Evolutionary conservation across 2,797 vertebrate genomes (phyloP).

Genomic region (Poeciliopsis gracilis): DNA sequence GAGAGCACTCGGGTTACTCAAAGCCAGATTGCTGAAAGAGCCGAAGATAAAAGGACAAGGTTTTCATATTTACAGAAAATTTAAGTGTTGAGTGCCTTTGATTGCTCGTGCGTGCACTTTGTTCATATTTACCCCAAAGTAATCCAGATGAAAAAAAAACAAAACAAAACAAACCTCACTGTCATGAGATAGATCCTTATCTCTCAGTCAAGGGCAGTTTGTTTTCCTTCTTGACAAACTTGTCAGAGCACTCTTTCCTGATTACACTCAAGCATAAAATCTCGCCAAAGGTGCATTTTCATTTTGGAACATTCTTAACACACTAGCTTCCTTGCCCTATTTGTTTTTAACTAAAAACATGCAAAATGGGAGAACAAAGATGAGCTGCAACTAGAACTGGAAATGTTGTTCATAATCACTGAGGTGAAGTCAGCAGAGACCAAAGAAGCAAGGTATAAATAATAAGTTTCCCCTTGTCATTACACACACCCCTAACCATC

Average conservation of each 20-base stretch:
- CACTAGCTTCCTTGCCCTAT: constrained; percentile 32
- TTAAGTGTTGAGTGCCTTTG: constrained; percentile 32
- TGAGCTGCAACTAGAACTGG: constrained; percentile 18
- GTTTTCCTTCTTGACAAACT: constrained; percentile 42
- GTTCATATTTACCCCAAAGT: constrained; percentile 21
- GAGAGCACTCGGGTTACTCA: constrained; percentile 58
- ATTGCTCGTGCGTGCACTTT: constrained; percentile 22
- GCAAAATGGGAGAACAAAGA: constrained; percentile 49
- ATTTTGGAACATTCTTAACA: constrained; percentile 22
- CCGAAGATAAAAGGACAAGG: constrained; percentile 49
- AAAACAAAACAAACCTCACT: constrained; percentile 21
- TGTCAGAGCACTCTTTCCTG: constrained; percentile 39
- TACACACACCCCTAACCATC: constrained; percentile 35
- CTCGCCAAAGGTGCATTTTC: constrained; percentile 9
- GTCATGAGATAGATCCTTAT: constrained; percentile 43
- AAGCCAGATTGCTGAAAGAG: constrained; percentile 67
- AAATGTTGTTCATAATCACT: constrained; percentile 44
- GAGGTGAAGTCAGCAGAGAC: constrained; percentile 35
- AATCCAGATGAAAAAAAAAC: constrained; percentile 1
- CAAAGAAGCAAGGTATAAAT: constrained; percentile 34
- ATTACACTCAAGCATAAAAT: constrained; percentile 3
- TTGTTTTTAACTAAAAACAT: constrained; percentile 16
- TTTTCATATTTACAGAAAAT: no score
- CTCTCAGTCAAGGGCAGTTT: constrained; percentile 26
- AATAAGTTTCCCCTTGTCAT: constrained; percentile 56